phyloP scores from a whole-genome alignment of 2,888 invertebrate species.

The Melitaea athalia region DNA sequence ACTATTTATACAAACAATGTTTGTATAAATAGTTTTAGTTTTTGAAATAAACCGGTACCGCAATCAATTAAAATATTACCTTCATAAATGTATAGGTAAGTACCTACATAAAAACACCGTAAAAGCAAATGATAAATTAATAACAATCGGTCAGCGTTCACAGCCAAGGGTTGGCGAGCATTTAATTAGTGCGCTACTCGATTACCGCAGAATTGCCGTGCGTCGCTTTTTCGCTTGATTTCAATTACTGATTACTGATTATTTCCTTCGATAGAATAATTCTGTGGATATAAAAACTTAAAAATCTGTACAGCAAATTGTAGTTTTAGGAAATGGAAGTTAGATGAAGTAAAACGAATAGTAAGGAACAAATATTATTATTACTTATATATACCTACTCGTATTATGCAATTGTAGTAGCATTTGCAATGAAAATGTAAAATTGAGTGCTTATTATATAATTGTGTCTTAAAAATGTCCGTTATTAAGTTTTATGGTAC shows the following conservation, averaged over 20 bases:
- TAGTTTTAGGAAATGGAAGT: too few relatives aligned
- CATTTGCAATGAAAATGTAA: too few relatives aligned
- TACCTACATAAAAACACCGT: conserved; percentile 1
- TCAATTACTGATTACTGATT: conserved; percentile 21
- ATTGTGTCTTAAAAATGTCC: too few relatives aligned
- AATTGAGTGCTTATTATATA: too few relatives aligned
- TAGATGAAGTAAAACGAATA: too few relatives aligned
- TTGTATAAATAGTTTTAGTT: not conserved
- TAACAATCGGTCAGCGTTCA: conserved; percentile 24
- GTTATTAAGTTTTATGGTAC: too few relatives aligned
- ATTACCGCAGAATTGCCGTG: conserved; percentile 26
- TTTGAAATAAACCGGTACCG: not conserved
- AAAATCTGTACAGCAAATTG: not conserved
- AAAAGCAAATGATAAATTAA: conserved; percentile 11
- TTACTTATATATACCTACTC: too few relatives aligned
- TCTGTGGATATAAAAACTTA: not conserved
- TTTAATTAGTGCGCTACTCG: conserved; percentile 29
- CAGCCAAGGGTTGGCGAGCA: conserved; percentile 23
- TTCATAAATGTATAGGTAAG: not conserved
- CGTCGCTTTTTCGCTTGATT: conserved; percentile 19
- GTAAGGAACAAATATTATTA: too few relatives aligned
- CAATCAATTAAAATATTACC: not conserved
- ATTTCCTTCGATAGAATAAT: not conserved
- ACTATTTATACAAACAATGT: too few relatives aligned
- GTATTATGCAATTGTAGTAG: too few relatives aligned